phyloP scores from a whole-genome alignment of 1,140 invertebrate species.

The Drosophila asahinai region DNA sequence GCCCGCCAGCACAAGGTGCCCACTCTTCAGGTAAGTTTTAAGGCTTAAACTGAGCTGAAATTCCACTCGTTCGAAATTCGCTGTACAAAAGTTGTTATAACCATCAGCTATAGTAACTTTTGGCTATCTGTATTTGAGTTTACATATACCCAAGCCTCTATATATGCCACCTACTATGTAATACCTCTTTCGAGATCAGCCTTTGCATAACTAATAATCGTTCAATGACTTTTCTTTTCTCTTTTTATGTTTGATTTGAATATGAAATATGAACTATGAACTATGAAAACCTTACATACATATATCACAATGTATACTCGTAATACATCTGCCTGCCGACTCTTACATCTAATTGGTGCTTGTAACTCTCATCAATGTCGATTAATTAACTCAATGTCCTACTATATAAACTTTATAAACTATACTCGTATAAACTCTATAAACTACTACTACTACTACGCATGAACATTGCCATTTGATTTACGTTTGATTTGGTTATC shows the following conservation, averaged over 20 bases:
- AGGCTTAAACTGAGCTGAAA: background rate
- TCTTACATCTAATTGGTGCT: conserved; percentile 81
- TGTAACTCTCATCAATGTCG: conserved; percentile 70
- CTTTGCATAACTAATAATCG: conserved; percentile 79
- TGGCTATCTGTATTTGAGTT: conserved; percentile 71
- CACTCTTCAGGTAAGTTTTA: conserved; percentile 88
- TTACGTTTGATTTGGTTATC: conserved; percentile 67
- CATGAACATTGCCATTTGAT: conserved; percentile 68
- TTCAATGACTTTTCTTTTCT: conserved; percentile 80
- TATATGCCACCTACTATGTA: conserved; percentile 51
- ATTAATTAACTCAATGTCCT: conserved; percentile 35
- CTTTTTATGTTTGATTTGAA: conserved; percentile 73
- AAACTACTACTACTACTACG: conserved; percentile 60
- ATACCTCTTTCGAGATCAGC: conserved; percentile 65
- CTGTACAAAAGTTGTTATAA: conserved; percentile 82
- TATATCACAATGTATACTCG: conserved; percentile 72
- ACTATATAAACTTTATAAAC: conserved; percentile 21
- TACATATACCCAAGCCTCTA: conserved; percentile 53
- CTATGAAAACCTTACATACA: conserved; percentile 58
- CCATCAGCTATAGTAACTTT: conserved; percentile 81
- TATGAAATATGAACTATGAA: conserved; percentile 32
- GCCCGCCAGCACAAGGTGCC: conserved; percentile 89
- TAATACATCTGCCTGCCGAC: conserved; percentile 76
- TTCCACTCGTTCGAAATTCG: conserved; percentile 49
- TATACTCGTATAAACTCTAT: conserved; percentile 24